These are phyloP conservation scores for Agonopterix alstromeriana DNA, from an alignment of 2,888 invertebrate genomes.

Conservation along the genomic window DNA sequence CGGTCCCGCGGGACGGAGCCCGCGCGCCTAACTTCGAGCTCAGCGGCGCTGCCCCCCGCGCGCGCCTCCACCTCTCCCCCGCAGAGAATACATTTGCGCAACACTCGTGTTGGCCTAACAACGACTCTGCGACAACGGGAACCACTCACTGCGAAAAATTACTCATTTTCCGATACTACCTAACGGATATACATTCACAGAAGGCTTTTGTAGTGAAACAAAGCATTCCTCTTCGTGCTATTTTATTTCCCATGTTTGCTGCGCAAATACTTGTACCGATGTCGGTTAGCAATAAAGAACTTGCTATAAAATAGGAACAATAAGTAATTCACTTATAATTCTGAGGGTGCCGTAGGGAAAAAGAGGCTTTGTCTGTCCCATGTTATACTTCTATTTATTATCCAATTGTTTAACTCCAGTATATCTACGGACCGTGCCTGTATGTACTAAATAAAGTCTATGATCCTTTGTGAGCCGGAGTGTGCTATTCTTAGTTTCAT, in stretches of 20 bases:
- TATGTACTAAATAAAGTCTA: constrained; percentile 1
- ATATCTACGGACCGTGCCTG: not conserved
- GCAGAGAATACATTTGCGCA: constrained; percentile 75
- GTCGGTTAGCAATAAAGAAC: constrained; percentile 29
- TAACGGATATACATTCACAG: constrained; percentile 13
- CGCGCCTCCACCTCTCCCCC: constrained; percentile 41
- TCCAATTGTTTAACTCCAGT: constrained; percentile 26
- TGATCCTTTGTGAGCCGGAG: not conserved
- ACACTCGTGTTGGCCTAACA: constrained; percentile 71
- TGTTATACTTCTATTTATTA: constrained; percentile 17
- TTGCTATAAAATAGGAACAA: constrained; percentile 46
- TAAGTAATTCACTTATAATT: constrained; percentile 42
- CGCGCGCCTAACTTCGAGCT: constrained; percentile 76
- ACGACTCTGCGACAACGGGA: constrained; percentile 63
- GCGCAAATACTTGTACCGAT: constrained; percentile 18
- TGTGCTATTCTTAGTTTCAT: not conserved
- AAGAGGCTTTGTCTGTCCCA: constrained; percentile 23
- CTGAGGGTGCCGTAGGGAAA: constrained; percentile 44
- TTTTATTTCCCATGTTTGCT: constrained; percentile 13
- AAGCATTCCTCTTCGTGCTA: constrained; percentile 26
- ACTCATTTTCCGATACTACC: constrained; percentile 54
- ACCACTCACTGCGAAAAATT: constrained; percentile 61
- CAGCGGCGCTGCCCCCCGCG: constrained; percentile 51
- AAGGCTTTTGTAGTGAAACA: constrained; percentile 36
- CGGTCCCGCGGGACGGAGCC: constrained; percentile 63